Evolutionary conservation across 2,888 invertebrate genomes (phyloP).

Genomic region (Therioaphis trifolii): DNA sequence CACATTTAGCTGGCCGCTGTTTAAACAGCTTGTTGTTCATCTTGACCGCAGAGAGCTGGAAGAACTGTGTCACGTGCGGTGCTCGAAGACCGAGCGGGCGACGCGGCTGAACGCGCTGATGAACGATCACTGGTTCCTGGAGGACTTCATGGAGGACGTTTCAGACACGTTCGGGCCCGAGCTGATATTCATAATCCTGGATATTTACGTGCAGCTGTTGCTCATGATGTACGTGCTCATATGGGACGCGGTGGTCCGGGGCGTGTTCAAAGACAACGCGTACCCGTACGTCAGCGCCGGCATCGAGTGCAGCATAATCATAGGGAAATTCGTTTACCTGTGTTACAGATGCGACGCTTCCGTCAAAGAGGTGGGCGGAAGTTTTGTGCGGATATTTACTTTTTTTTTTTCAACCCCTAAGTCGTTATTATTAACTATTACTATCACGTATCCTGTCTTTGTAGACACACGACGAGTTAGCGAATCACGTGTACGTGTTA

Average conservation of each 20-base stretch:
- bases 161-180: slow-evolving; percentile 62
- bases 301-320: slow-evolving; percentile 59
- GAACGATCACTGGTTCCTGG: slow-evolving; percentile 63
- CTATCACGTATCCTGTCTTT: too few relatives aligned
- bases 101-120: slow-evolving; percentile 49
- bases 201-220: slow-evolving; percentile 63
- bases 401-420: too few relatives aligned
- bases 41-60: slow-evolving; percentile 44
- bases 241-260: slow-evolving; percentile 60
- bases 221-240: slow-evolving; percentile 62
- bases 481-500: too few relatives aligned
- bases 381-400: too few relatives aligned
- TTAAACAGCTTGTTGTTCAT: too few relatives aligned
- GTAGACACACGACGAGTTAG: too few relatives aligned
- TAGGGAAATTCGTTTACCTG: slow-evolving; percentile 60
- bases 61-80: slow-evolving; percentile 51
- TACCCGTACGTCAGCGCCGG: slow-evolving; percentile 55
- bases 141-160: slow-evolving; percentile 60
- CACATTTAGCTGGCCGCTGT: too few relatives aligned
- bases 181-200: slow-evolving; percentile 61
- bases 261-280: slow-evolving; percentile 45
- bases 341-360: slow-evolving; percentile 63
- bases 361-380: slow-evolving; percentile 24
- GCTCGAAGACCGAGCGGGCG: slow-evolving; percentile 28
- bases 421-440: too few relatives aligned